Conservation (phyloP, 2,797 vertebrate genomes). For the Anguilla megastoma region DNA sequence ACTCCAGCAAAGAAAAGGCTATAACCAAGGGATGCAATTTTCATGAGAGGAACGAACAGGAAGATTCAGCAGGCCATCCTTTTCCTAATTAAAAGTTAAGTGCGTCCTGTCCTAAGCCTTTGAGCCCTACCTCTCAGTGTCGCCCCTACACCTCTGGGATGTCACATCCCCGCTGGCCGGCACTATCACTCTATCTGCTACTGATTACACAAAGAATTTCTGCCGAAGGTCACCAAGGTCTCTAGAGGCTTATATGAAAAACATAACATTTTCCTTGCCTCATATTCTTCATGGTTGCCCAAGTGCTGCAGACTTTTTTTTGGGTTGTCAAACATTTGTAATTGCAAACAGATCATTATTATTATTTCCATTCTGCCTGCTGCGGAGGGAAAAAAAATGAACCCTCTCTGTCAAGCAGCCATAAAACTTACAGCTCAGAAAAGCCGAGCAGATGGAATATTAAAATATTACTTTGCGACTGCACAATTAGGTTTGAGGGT, state of each 20-base stretch:
- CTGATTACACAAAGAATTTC: conserved; percentile 48
- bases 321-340: conserved; percentile 47
- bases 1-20: not conserved
- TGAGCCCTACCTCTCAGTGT: conserved; percentile 34
- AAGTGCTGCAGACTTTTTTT: conserved; percentile 12
- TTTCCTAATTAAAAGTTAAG: not conserved
- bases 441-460: conserved; percentile 13
- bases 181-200: conserved; percentile 50
- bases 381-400: conserved; percentile 33
- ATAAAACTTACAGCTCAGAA: conserved; percentile 2
- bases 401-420: not conserved
- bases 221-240: conserved; percentile 48
- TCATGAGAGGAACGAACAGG: not conserved
- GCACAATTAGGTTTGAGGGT: conserved; percentile 14
- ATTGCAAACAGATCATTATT: conserved; percentile 54
- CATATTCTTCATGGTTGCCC: conserved; percentile 28
- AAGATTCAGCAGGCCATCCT: not conserved
- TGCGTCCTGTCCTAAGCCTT: conserved; percentile 20
- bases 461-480: conserved; percentile 29
- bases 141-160: conserved; percentile 13
- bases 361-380: conserved; percentile 39
- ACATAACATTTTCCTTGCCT: conserved; percentile 61
- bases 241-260: conserved; percentile 51
- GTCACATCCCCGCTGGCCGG: conserved; percentile 1
- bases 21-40: conserved; percentile 9